These are phyloP conservation scores for Rotaria macrura DNA, from an alignment of 2,888 invertebrate species.

Conservation along the genomic window DNA sequence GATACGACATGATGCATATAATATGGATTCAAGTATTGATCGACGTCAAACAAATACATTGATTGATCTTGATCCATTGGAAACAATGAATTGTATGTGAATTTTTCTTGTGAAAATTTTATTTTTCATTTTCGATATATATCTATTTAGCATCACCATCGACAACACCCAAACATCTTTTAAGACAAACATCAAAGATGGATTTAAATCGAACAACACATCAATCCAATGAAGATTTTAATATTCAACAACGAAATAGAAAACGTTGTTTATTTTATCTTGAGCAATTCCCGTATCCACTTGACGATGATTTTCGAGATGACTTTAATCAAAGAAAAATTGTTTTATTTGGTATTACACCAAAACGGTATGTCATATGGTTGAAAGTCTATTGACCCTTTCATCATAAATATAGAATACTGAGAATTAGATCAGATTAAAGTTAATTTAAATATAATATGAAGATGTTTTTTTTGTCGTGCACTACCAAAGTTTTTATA, in stretches of 20 bases:
- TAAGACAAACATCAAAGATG: neutral
- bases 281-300: constrained; percentile 13
- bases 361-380: neutral
- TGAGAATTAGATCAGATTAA: no score
- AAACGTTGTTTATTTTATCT: neutral
- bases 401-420: no score
- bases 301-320: constrained; percentile 16
- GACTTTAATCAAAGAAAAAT: constrained; percentile 22
- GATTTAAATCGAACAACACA: neutral
- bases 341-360: neutral
- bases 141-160: neutral
- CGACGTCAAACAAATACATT: neutral
- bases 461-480: no score
- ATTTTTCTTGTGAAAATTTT: neutral
- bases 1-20: neutral
- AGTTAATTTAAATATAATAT: no score
- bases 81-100: neutral
- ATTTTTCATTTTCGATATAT: no score
- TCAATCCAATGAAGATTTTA: neutral
- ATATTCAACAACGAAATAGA: neutral
- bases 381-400: no score
- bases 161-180: neutral
- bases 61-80: neutral
- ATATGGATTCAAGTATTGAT: neutral
- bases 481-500: no score